phyloP scores from a whole-genome alignment of 2,888 invertebrate species.

The Alviniconcha strummeri region DNA sequence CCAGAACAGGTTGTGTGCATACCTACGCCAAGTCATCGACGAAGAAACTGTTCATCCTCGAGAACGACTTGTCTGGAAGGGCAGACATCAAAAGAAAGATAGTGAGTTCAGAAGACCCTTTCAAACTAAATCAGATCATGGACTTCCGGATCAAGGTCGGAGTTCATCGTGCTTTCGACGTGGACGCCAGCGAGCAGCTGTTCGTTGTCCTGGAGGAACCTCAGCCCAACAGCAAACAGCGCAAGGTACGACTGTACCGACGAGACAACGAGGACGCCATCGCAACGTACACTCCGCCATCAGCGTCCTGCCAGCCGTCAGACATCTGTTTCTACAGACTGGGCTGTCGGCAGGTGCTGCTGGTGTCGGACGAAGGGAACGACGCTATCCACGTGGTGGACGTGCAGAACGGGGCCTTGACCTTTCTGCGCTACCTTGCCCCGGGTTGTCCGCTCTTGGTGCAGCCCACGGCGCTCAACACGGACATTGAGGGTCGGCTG shows the following conservation, averaged over 20 bases:
- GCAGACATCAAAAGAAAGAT: neutral
- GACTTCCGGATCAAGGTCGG: neutral
- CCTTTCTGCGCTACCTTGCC: neutral
- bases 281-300: neutral
- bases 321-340: conserved; percentile 11
- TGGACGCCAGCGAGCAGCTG: neutral
- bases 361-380: neutral
- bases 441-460: neutral
- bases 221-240: neutral
- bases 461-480: conserved; percentile 4
- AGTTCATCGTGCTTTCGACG: neutral
- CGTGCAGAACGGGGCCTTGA: neutral
- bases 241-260: neutral
- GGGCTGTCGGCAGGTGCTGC: neutral
- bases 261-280: neutral
- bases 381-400: neutral
- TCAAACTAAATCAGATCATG: neutral
- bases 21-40: neutral
- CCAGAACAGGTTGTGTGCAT: neutral
- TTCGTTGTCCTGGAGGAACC: conserved; percentile 8
- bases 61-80: neutral
- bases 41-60: neutral
- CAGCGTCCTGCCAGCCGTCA: neutral
- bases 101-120: neutral
- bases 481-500: neutral